Conservation (phyloP, 2,888 invertebrate genomes). For the Sturmia bella region DNA sequence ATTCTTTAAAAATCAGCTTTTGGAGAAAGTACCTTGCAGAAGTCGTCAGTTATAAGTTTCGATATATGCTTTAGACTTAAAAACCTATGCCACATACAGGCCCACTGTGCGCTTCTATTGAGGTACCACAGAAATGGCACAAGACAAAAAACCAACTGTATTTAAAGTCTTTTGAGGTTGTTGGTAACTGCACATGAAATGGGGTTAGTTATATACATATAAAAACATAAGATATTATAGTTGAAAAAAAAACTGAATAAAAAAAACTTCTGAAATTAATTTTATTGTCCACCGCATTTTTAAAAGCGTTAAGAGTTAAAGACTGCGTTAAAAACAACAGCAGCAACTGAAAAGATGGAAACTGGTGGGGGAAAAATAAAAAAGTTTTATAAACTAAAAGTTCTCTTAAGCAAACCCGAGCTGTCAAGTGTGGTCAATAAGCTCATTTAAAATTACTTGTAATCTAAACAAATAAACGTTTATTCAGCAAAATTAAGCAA, state of each 20-base stretch:
- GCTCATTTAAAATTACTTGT: conserved; percentile 39
- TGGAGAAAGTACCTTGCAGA: too few relatives aligned
- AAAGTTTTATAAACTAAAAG: conserved; percentile 40
- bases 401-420: conserved; percentile 20
- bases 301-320: conserved; percentile 54
- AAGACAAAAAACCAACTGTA: conserved; percentile 3
- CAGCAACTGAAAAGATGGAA: conserved; percentile 29
- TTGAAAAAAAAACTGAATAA: conserved; percentile 12
- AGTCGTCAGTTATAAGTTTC: too few relatives aligned
- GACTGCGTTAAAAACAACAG: conserved; percentile 56
- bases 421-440: conserved; percentile 59
- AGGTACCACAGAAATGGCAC: neutral
- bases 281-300: conserved; percentile 54
- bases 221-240: conserved; percentile 39
- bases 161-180: conserved; percentile 49
- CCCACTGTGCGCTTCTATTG: conserved; percentile 14
- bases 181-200: conserved; percentile 51
- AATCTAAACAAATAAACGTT: neutral
- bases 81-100: neutral
- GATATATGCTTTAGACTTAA: too few relatives aligned
- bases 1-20: too few relatives aligned
- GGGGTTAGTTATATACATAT: conserved; percentile 32
- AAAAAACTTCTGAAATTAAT: conserved; percentile 63
- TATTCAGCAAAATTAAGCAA: conserved; percentile 13
- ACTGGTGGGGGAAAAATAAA: conserved; percentile 10